phyloP scores from a whole-genome alignment of 2,113 vertebrate species.

The Sinosuthora webbiana region DNA sequence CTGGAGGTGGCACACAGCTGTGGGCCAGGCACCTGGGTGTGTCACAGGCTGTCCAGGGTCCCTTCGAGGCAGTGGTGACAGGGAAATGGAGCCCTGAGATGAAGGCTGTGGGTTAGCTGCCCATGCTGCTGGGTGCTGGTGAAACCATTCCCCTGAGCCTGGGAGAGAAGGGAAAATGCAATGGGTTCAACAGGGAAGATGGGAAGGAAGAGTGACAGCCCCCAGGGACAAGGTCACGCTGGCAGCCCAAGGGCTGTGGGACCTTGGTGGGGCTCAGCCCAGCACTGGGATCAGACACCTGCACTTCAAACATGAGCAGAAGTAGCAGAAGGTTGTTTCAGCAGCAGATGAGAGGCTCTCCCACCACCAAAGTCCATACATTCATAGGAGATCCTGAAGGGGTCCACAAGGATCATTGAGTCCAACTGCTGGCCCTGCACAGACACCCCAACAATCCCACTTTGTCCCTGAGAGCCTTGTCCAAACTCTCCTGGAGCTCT shows the following conservation, averaged over 20 bases:
- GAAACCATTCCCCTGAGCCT: background rate
- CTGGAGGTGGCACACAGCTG: background rate
- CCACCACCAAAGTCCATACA: background rate
- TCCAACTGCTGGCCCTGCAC: background rate
- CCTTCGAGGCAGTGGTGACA: fast-evolving
- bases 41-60: background rate
- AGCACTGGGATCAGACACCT: background rate
- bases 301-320: background rate
- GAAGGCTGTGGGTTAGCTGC: background rate
- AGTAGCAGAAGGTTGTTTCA: background rate
- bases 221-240: background rate
- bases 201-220: background rate
- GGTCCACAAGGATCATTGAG: fast-evolving
- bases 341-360: background rate
- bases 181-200: background rate
- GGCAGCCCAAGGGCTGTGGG: fast-evolving
- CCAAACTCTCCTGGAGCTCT: background rate
- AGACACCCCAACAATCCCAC: background rate
- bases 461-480: fast-evolving
- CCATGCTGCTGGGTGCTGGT: background rate
- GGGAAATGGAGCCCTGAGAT: background rate
- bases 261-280: background rate
- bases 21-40: background rate
- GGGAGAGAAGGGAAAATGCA: background rate
- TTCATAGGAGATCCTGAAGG: background rate